Evolutionary conservation across 2,888 invertebrate genomes (phyloP).

Genomic region (Drosophila buzzatii): DNA sequence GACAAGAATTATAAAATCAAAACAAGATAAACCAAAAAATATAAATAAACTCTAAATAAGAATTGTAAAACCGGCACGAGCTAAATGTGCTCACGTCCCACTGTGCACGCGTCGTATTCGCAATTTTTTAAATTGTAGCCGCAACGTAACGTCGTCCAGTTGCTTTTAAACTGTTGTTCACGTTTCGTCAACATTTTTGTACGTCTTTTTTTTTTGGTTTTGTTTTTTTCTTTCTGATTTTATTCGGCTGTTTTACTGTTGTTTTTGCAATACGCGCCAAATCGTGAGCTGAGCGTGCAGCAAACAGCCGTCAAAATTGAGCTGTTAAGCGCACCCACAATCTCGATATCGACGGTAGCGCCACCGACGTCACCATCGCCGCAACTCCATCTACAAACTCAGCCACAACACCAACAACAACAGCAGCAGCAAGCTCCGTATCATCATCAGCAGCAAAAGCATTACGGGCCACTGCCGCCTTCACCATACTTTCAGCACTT

Average conservation of each 20-base stretch:
- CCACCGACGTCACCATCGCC: slow-evolving; percentile 73
- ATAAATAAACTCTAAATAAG: not conserved
- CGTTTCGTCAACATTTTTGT: slow-evolving; percentile 30
- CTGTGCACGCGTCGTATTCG: slow-evolving; percentile 41
- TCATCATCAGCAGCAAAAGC: slow-evolving; percentile 45
- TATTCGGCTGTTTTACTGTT: slow-evolving; percentile 11
- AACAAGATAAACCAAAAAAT: slow-evolving; percentile 6
- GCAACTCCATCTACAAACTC: slow-evolving; percentile 69
- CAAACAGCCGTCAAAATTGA: slow-evolving; percentile 85
- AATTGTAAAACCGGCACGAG: slow-evolving; percentile 5
- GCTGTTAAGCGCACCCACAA: slow-evolving; percentile 84
- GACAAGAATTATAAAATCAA: slow-evolving; percentile 7
- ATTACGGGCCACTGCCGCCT: slow-evolving; percentile 47
- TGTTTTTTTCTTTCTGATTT: not conserved
- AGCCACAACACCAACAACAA: slow-evolving; percentile 57
- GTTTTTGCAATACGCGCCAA: slow-evolving; percentile 77
- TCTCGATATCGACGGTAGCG: slow-evolving; percentile 84
- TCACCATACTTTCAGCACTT: slow-evolving; percentile 59
- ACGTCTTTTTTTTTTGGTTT: slow-evolving; percentile 8
- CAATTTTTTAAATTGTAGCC: slow-evolving; percentile 33
- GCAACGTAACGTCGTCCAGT: slow-evolving; percentile 37
- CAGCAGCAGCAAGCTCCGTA: slow-evolving; percentile 50
- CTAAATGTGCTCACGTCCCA: slow-evolving; percentile 21
- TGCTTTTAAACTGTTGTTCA: slow-evolving; percentile 47
- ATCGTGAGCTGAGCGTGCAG: slow-evolving; percentile 64